Conservation (phyloP, 2,797 vertebrate species). For the Acanthurus lineatus region DNA sequence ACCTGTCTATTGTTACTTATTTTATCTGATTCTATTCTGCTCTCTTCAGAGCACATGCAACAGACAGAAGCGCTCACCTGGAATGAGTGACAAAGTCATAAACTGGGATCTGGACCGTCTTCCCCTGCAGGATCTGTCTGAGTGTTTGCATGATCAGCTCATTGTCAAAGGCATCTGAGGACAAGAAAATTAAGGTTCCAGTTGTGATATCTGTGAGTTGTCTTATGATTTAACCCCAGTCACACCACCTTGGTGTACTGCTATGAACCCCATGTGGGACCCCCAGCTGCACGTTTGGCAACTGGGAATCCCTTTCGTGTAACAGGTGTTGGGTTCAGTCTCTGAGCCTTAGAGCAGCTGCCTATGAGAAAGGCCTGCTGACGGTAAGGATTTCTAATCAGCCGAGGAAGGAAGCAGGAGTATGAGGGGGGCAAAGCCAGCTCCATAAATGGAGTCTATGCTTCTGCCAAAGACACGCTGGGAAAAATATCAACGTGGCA, state of each 20-base stretch:
- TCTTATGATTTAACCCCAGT: neutral
- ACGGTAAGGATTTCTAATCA: slow-evolving; percentile 56
- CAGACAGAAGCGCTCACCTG: slow-evolving; percentile 84
- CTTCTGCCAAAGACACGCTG: slow-evolving; percentile 39
- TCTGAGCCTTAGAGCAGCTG: slow-evolving; percentile 67
- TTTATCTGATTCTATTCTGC: neutral
- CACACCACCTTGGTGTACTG: neutral
- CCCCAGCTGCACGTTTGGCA: slow-evolving; percentile 42
- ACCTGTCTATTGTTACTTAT: neutral
- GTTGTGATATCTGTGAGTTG: neutral
- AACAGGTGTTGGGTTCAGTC: slow-evolving; percentile 70
- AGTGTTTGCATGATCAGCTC: slow-evolving; percentile 95
- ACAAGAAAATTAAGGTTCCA: slow-evolving; percentile 26
- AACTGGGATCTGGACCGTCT: slow-evolving; percentile 95
- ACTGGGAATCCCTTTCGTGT: slow-evolving; percentile 53
- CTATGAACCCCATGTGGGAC: slow-evolving; percentile 28
- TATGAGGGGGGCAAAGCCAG: slow-evolving; percentile 29
- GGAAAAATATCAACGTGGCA: slow-evolving; percentile 14
- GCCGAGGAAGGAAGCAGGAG: slow-evolving; percentile 61
- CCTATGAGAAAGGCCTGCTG: slow-evolving; percentile 66
- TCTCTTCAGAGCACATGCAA: neutral
- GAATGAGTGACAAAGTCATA: slow-evolving; percentile 98
- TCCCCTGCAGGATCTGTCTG: slow-evolving; percentile 91
- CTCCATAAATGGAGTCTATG: slow-evolving; percentile 68
- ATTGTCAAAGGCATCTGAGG: slow-evolving; percentile 97